Conservation (phyloP, 2,113 vertebrate species). For the Murina feae region DNA sequence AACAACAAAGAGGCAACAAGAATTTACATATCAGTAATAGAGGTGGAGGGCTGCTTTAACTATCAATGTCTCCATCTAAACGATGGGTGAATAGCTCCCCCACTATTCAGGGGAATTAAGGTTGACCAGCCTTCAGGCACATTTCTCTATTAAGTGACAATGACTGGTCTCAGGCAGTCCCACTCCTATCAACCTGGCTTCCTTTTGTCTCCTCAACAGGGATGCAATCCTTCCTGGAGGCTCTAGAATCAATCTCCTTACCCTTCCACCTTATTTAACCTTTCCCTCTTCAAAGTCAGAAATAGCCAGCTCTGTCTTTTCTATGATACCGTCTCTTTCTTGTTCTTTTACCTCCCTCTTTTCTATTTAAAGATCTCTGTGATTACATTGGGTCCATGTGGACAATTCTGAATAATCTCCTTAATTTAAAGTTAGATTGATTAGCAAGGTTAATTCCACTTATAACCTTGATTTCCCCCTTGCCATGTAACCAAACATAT, state of each 20-base stretch:
- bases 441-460: not conserved
- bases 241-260: not conserved
- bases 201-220: too few relatives aligned
- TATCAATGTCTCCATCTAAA: too few relatives aligned
- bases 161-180: too few relatives aligned
- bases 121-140: too few relatives aligned
- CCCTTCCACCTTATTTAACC: not conserved
- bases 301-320: not conserved
- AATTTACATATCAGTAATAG: too few relatives aligned
- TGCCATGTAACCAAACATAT: not conserved
- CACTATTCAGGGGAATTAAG: too few relatives aligned
- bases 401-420: not conserved
- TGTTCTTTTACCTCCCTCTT: not conserved
- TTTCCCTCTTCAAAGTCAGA: not conserved
- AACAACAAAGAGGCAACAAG: too few relatives aligned
- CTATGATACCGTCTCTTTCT: not conserved
- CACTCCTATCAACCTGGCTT: too few relatives aligned
- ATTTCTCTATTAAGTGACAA: too few relatives aligned
- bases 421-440: not conserved
- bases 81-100: too few relatives aligned
- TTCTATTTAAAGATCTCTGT: not conserved
- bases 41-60: too few relatives aligned
- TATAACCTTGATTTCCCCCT: not conserved
- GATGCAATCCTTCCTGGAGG: not conserved
- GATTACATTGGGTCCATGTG: not conserved